phyloP scores from a whole-genome alignment of 2,113 vertebrate species.

The Limanda limanda region DNA sequence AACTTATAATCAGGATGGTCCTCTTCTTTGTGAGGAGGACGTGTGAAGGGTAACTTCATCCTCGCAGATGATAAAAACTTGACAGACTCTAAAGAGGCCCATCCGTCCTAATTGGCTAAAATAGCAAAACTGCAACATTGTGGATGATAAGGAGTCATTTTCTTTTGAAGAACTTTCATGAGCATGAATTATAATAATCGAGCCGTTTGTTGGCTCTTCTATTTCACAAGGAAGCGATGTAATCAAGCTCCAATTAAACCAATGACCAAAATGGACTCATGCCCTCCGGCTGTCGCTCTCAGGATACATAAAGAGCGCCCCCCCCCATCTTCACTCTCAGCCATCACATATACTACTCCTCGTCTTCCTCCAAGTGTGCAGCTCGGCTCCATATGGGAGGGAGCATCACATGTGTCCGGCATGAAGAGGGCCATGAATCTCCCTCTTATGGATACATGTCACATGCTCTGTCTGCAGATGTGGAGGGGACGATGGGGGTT shows the following conservation, averaged over 20 bases:
- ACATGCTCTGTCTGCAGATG: conserved; percentile 76
- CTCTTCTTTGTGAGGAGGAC: conserved; percentile 30
- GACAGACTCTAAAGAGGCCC: conserved; percentile 42
- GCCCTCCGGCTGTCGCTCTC: conserved; percentile 67
- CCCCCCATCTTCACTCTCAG: conserved; percentile 10
- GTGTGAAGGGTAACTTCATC: conserved; percentile 33
- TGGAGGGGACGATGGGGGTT: conserved; percentile 53
- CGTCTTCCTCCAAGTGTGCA: conserved; percentile 23
- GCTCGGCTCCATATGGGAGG: conserved; percentile 67
- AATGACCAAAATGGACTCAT: conserved; percentile 75
- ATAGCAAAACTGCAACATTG: conserved; percentile 56
- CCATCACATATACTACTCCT: conserved; percentile 28
- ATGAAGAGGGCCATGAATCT: conserved; percentile 75
- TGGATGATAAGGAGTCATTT: conserved; percentile 72
- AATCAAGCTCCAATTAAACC: conserved; percentile 82
- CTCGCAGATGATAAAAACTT: conserved; percentile 56
- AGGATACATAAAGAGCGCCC: conserved; percentile 53
- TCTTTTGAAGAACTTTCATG: conserved; percentile 78
- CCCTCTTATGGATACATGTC: conserved; percentile 74
- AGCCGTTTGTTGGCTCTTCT: conserved; percentile 73
- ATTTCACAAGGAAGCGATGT: conserved; percentile 70
- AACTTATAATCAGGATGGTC: conserved; percentile 37
- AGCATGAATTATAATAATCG: conserved; percentile 71
- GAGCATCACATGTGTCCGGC: conserved; percentile 73
- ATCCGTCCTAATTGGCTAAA: conserved; percentile 60